These are phyloP conservation scores for Psittacula echo DNA, from an alignment of 2,797 vertebrate genomes.

Conservation along the genomic window DNA sequence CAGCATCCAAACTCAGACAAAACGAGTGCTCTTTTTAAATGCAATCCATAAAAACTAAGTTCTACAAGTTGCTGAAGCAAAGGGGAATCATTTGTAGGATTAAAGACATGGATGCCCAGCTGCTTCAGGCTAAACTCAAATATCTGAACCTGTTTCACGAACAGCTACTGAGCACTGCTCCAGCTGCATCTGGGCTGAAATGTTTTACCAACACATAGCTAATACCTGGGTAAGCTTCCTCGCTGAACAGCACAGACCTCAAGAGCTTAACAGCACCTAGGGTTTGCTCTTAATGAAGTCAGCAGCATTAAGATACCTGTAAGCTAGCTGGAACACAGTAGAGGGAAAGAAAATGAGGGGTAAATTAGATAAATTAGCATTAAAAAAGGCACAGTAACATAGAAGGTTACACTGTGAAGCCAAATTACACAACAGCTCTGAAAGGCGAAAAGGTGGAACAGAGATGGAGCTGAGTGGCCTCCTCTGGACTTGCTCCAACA, in stretches of 20 bases:
- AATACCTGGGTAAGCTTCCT: accelerated
- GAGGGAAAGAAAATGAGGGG: background rate
- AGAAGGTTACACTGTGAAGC: background rate
- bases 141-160: background rate
- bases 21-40: accelerated
- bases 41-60: background rate
- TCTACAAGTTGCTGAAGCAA: background rate
- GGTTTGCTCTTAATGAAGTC: background rate
- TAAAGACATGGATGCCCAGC: background rate
- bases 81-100: background rate
- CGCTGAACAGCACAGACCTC: background rate
- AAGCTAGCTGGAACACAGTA: background rate
- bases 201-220: background rate
- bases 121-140: background rate
- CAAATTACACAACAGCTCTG: background rate
- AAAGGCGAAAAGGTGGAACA: background rate
- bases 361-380: background rate
- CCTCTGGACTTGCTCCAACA: background rate
- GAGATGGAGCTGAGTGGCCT: background rate
- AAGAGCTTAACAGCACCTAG: background rate
- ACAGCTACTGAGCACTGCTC: background rate
- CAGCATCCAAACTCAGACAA: background rate
- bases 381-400: background rate
- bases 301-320: background rate
- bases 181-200: background rate